phyloP scores from a whole-genome alignment of 2,113 vertebrate genomes.

The Hemiscyllium ocellatum region DNA sequence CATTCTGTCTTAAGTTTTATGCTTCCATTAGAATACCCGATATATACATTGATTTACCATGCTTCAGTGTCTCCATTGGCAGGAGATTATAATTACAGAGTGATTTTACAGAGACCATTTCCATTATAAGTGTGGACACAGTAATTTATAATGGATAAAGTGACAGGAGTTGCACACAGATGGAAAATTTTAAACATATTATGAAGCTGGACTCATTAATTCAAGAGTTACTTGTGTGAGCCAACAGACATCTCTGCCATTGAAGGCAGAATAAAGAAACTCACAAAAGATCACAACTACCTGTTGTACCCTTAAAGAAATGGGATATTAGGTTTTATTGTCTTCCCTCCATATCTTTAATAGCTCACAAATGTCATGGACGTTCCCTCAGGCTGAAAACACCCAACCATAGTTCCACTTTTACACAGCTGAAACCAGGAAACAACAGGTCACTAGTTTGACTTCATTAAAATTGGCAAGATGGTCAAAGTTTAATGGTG shows the following conservation, averaged over 20 bases:
- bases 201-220: neutral
- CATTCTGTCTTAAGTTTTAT: neutral
- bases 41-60: neutral
- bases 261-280: neutral
- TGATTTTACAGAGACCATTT: neutral
- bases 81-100: neutral
- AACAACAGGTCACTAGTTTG: neutral
- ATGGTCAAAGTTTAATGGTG: neutral
- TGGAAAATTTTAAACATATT: neutral
- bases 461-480: neutral
- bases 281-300: neutral
- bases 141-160: neutral
- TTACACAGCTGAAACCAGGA: neutral
- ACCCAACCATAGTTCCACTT: neutral
- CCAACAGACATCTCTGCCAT: neutral
- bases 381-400: neutral
- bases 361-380: neutral
- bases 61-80: neutral
- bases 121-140: neutral
- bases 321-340: neutral
- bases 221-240: neutral
- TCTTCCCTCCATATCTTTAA: neutral
- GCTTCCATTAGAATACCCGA: neutral
- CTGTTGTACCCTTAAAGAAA: neutral
- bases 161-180: neutral